Evolutionary conservation across 2,888 invertebrate genomes (phyloP).

Genomic region (Plebejus anna): DNA sequence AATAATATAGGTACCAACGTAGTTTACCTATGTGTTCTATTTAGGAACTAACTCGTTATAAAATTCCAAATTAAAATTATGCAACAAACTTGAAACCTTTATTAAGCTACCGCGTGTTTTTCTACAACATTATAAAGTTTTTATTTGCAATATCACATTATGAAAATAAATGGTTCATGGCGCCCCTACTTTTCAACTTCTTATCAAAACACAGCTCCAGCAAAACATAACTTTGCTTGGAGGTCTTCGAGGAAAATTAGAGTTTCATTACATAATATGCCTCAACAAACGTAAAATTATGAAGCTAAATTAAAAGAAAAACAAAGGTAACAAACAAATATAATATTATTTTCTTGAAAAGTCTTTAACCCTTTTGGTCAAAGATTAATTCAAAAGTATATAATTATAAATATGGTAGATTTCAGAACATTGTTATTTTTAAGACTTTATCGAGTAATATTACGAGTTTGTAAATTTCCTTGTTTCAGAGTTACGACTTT

Average conservation of each 20-base stretch:
- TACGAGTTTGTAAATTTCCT: neutral
- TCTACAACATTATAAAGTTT: neutral
- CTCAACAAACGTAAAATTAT: neutral
- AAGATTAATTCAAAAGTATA: neutral
- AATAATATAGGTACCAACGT: too few species aligned
- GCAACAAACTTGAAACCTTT: neutral
- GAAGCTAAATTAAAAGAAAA: neutral
- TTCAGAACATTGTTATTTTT: neutral
- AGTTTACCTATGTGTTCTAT: neutral
- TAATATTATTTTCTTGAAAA: neutral
- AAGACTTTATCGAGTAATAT: neutral
- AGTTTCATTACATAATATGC: neutral
- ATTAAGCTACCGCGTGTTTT: neutral
- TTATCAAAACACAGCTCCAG: neutral
- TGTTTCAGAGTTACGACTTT: neutral
- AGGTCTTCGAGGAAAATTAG: neutral
- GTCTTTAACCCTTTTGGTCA: neutral
- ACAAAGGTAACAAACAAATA: neutral
- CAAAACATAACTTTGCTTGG: neutral
- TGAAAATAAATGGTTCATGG: constrained; percentile 10
- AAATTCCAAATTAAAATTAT: neutral
- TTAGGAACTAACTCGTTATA: neutral
- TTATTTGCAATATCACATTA: neutral
- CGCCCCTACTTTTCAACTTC: constrained; percentile 9
- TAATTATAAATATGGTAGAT: neutral